Conservation (phyloP, 2,113 vertebrate species). For the Sylvicapra grimmia region DNA sequence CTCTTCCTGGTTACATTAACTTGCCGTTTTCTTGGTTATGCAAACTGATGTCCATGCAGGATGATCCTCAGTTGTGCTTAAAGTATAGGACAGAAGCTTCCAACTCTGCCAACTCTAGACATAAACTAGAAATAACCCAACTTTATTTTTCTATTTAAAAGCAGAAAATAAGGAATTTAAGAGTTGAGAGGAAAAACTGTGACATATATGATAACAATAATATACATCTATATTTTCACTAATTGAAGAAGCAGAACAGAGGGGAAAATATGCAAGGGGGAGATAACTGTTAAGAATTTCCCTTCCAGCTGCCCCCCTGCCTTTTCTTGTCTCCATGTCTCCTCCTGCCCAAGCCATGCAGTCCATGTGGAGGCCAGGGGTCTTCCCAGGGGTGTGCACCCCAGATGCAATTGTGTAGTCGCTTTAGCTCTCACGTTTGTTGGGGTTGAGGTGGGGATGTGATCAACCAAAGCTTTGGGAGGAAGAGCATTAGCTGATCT, state of each 20-base stretch:
- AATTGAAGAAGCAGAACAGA: background rate
- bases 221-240: background rate
- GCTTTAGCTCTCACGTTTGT: background rate
- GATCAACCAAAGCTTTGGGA: background rate
- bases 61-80: background rate
- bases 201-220: background rate
- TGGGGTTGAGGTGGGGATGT: background rate
- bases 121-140: background rate
- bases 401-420: background rate
- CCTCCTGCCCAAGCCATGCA: no score
- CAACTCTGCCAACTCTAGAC: background rate
- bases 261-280: background rate
- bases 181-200: background rate
- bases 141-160: slow-evolving; percentile 11
- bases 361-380: background rate
- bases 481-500: background rate
- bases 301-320: no score
- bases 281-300: background rate
- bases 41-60: background rate
- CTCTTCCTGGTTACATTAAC: background rate
- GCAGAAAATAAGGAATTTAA: background rate
- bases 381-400: rapidly evolving
- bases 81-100: background rate
- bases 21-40: background rate
- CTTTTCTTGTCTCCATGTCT: rapidly evolving